phyloP scores from a whole-genome alignment of 2,797 vertebrate genomes.

The Sebastes oblongus region DNA sequence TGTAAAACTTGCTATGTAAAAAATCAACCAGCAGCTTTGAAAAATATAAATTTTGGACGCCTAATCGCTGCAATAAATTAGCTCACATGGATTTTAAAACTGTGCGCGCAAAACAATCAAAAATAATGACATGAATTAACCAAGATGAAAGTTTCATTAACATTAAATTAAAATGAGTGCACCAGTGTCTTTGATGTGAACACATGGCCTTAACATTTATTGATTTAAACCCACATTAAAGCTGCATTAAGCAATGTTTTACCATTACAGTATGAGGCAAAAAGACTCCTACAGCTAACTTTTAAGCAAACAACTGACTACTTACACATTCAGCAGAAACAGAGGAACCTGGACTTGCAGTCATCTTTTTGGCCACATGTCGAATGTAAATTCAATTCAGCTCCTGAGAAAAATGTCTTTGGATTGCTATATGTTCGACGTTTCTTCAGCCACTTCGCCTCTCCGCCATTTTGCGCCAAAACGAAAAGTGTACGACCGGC shows the following conservation, averaged over 20 bases:
- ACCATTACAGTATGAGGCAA: slow-evolving; percentile 24
- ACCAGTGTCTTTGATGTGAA: slow-evolving; percentile 35
- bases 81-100: slow-evolving; percentile 34
- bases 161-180: slow-evolving; percentile 24
- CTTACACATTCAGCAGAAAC: slow-evolving; percentile 80
- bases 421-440: slow-evolving; percentile 53
- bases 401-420: slow-evolving; percentile 71
- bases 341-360: slow-evolving; percentile 75
- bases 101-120: slow-evolving; percentile 33
- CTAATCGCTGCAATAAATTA: slow-evolving; percentile 38
- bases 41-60: slow-evolving; percentile 2
- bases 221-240: slow-evolving; percentile 51
- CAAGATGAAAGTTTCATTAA: slow-evolving; percentile 19
- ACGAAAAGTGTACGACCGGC: slow-evolving; percentile 58
- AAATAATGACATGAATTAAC: slow-evolving; percentile 40
- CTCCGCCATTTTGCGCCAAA: slow-evolving; percentile 39
- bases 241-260: slow-evolving; percentile 71
- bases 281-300: slow-evolving; percentile 50
- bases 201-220: slow-evolving; percentile 35
- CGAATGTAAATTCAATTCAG: slow-evolving; percentile 72
- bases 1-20: slow-evolving; percentile 50
- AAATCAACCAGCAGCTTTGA: slow-evolving; percentile 20
- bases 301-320: slow-evolving; percentile 76
- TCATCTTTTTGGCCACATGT: slow-evolving; percentile 77
- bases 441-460: slow-evolving; percentile 59